Base-by-base conservation (phyloP, 2,113 vertebrate species). In the Paradisaea rubra region DNA sequence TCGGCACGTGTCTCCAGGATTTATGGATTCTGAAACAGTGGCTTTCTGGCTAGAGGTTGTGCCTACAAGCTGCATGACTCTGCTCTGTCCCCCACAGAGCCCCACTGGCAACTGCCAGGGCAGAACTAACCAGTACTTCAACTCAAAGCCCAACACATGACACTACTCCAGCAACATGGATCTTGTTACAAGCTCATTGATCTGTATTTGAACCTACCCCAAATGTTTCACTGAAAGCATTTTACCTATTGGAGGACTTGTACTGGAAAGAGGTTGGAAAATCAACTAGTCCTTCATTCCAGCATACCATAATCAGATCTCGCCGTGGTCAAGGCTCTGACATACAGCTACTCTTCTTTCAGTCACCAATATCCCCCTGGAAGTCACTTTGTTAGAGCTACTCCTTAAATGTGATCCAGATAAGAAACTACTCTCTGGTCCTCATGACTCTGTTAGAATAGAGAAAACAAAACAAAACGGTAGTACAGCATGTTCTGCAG, bases 401-500 rank as follows among this genome's bases (percentile, higher is more conserved):
- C 19, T 56, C 35, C 52, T 77, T 68, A 72, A 63, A 88, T 0
- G 5, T 50, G 23, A 66, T 71, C 17, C 68, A 74, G 42, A 28
- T 88, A 41, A 89, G 44, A 91, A 81, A 42, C 35, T 70, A 15
- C 54, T 65, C 9, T 35, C 68, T 61, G 33, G 15, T 73, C 54
- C 18, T 50, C 28, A 21, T 53, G 71, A 45, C 35, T 39, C 37
- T 25, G 24, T 49, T 24, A 63, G 53, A 83, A 77, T 16, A 80
- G 70, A 82, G 30, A 76, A 83, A 41, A 57, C 3, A 37, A 49
- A 39, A 45, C 18, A 37, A 37, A 74, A 30, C 7, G 3, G 52
- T 45, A 80, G 74, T 27, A 96, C 60, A 93, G 39, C 66, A 73
- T 63, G 89, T 94, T 93, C 93, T 86, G 42, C 50, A 81, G 52